Evolutionary conservation across 2,888 invertebrate species (phyloP).

Genomic region (Dynastes grantii): DNA sequence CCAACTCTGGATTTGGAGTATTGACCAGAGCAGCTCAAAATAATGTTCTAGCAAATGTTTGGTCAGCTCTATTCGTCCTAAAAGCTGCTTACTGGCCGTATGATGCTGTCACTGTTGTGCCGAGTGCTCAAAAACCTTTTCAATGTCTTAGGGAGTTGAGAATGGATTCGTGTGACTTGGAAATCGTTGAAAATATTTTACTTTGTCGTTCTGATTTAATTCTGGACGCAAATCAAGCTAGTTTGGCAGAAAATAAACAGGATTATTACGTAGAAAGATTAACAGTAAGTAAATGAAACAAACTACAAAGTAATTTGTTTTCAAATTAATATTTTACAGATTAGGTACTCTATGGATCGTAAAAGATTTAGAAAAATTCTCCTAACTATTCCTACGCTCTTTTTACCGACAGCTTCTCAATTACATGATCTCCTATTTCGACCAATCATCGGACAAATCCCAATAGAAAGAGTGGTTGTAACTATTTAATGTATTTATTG

Average conservation of each 20-base stretch:
- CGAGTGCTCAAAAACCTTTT: conserved; percentile 61
- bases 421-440: conserved; percentile 66
- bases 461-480: conserved; percentile 69
- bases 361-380: conserved; percentile 62
- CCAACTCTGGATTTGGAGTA: conserved; percentile 73
- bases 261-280: conserved; percentile 56
- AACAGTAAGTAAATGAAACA: conserved; percentile 51
- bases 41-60: conserved; percentile 73
- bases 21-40: conserved; percentile 73
- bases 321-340: conserved; percentile 48
- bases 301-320: neutral
- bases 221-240: conserved; percentile 60
- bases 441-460: conserved; percentile 68
- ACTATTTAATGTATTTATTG: conserved; percentile 63
- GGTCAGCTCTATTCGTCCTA: conserved; percentile 76
- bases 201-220: conserved; percentile 66
- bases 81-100: conserved; percentile 75
- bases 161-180: conserved; percentile 61
- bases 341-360: conserved; percentile 58
- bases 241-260: conserved; percentile 55
- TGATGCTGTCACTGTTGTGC: conserved; percentile 68
- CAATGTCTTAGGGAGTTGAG: conserved; percentile 59
- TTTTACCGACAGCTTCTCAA: conserved; percentile 61
- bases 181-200: conserved; percentile 65
- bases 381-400: conserved; percentile 63